Conservation (phyloP, 1,140 invertebrate genomes). For the Amphibalanus amphitrite region DNA sequence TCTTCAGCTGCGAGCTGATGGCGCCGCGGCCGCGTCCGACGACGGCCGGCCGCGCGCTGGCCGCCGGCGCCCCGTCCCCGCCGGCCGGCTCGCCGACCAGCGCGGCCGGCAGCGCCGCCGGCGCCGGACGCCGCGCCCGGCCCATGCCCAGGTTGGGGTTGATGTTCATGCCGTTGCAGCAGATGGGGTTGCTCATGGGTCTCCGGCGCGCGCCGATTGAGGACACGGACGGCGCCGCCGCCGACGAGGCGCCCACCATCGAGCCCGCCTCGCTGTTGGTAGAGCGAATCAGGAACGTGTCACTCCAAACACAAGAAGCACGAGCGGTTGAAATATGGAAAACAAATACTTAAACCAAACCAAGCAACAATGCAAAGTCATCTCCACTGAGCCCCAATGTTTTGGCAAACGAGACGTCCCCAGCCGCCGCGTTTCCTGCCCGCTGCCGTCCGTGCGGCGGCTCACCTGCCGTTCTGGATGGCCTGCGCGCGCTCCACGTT, state of each 20-base stretch:
- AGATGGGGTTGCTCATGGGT: neutral
- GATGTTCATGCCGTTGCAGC: neutral
- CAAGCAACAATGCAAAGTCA: too few relatives aligned
- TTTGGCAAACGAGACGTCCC: too few relatives aligned
- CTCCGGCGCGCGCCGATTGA: neutral
- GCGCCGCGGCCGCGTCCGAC: neutral
- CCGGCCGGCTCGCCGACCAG: neutral
- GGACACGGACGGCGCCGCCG: neutral
- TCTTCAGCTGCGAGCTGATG: neutral
- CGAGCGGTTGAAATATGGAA: too few relatives aligned
- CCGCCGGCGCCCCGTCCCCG: too few relatives aligned
- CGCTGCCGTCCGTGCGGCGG: too few relatives aligned
- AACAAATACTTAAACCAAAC: too few relatives aligned
- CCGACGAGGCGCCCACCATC: neutral
- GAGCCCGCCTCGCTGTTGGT: neutral
- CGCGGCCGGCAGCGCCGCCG: neutral
- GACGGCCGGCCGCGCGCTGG: neutral
- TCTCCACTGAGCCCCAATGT: too few relatives aligned
- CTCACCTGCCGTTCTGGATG: neutral
- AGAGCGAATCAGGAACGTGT: too few relatives aligned
- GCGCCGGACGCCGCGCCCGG: too few relatives aligned
- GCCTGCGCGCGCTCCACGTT: neutral
- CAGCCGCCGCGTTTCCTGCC: too few relatives aligned
- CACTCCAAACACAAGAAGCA: too few relatives aligned
- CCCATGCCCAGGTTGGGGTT: neutral